Evolutionary conservation across 2,797 vertebrate genomes (phyloP).

Genomic region (Hyperoplus immaculatus): DNA sequence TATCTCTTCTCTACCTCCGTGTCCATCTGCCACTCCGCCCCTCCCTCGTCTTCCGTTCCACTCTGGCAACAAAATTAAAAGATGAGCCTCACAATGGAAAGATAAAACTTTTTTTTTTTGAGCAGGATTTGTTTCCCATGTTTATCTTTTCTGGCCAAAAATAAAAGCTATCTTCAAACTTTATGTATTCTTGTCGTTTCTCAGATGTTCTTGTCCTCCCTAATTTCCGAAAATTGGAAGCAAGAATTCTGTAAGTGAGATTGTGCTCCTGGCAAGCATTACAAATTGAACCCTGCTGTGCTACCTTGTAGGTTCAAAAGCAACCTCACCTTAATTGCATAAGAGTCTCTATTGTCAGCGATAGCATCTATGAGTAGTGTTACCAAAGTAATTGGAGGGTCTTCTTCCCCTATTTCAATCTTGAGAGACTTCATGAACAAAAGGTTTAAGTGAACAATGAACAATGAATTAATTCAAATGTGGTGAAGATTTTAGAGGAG

Average conservation of each 20-base stretch:
- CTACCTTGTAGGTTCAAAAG: constrained; percentile 41
- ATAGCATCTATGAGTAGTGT: background rate
- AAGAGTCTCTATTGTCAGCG: constrained; percentile 13
- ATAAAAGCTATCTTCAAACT: constrained; percentile 16
- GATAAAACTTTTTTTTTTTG: constrained; percentile 42
- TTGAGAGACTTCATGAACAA: background rate
- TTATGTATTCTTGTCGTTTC: constrained; percentile 22
- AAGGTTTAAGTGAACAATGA: too few species aligned
- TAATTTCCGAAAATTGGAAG: constrained; percentile 33
- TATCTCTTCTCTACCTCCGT: background rate
- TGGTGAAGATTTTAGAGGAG: too few species aligned
- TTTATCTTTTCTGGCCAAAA: constrained; percentile 33
- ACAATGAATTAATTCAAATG: too few species aligned
- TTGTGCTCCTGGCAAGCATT: constrained; percentile 31
- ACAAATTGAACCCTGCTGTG: constrained; percentile 14
- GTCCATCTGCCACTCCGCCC: constrained; percentile 11
- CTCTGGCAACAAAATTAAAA: constrained; percentile 34
- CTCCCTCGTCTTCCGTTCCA: background rate
- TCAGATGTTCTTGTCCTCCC: constrained; percentile 2
- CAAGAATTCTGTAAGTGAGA: constrained; percentile 3
- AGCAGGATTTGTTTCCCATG: constrained; percentile 22
- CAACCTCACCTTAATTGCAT: constrained; percentile 25
- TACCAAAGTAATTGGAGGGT: constrained; percentile 29
- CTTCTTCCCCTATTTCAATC: constrained; percentile 12
- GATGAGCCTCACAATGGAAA: constrained; percentile 37